Evolutionary conservation across 2,888 invertebrate genomes (phyloP).

Genomic region (Drosophila affinis): DNA sequence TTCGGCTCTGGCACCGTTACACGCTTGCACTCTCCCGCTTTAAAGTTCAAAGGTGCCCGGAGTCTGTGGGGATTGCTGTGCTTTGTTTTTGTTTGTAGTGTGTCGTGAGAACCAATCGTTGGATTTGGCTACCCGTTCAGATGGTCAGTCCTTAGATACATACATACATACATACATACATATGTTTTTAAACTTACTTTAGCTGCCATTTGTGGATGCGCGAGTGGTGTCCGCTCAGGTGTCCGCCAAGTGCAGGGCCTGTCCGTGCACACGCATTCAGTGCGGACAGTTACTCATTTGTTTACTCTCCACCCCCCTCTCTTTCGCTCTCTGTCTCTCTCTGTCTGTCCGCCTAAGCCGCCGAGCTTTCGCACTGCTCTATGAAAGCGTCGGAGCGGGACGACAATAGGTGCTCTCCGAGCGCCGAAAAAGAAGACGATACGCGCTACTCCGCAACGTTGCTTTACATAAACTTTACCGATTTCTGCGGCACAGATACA

Average conservation of each 20-base stretch:
- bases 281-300: slow-evolving; percentile 29
- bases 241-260: slow-evolving; percentile 52
- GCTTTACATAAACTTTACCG: slow-evolving; percentile 35
- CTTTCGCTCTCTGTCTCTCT: too few relatives aligned
- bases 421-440: slow-evolving; percentile 14
- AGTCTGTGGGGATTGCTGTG: slow-evolving; percentile 9
- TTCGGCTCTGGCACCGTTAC: slow-evolving; percentile 42
- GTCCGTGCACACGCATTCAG: slow-evolving; percentile 34
- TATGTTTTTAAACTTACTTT: slow-evolving; percentile 56
- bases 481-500: slow-evolving; percentile 19
- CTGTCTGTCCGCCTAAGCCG: slow-evolving; percentile 44
- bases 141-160: slow-evolving; percentile 32
- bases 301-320: not conserved
- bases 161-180: not conserved
- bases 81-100: slow-evolving; percentile 35
- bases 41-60: slow-evolving; percentile 73
- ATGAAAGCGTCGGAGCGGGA: slow-evolving; percentile 47
- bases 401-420: slow-evolving; percentile 38
- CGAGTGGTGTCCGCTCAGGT: slow-evolving; percentile 53
- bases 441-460: not conserved
- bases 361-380: slow-evolving; percentile 57
- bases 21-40: slow-evolving; percentile 69
- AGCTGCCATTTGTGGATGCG: slow-evolving; percentile 72
- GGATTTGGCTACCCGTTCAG: slow-evolving; percentile 25
- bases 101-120: slow-evolving; percentile 68